Evolutionary conservation across 2,888 invertebrate species (phyloP), one percentile per base, ranked within the genome.

Genomic region (Polia nebulosa): DNA sequence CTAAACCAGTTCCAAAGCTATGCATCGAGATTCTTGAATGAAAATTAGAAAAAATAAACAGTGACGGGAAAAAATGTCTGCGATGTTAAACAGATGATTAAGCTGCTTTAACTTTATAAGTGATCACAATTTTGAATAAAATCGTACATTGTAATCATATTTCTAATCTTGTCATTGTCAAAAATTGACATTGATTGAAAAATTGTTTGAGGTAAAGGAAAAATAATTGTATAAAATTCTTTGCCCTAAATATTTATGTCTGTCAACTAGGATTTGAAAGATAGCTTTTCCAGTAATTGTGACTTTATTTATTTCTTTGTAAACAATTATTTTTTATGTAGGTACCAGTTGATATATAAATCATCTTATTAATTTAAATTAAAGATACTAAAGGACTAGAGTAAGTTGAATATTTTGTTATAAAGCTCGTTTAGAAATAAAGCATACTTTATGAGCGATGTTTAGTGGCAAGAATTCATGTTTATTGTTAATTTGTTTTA

Each of bases 1-100:
- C 73, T 74, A 69, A 78, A 84, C 82, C 60, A 34, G 82, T 82
- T 83, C n/a, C n/a, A 53, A n/a, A 60, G 66, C 51, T 67, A 71
- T 67, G 71, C 69, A 63, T 57, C 69, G 55, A 41, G 81, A 72
- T 72, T 53, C 56, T 72, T 74, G 72, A 81, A 79, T 69, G 68
- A 45, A 79, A 76, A 81, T 76, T 75, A 41, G 68, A 81, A 78
- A 76, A 78, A 77, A 78, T 71, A 73, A 70, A 74, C 65, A 44
- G 1, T 49, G 59, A 61, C 20, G n/a, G n/a, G 60, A 57, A 53
- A 63, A 59, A 44, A 65, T 22, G 15, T 27, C 11, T 27, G 9
- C 39, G 45, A 20, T 57, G 27, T 53, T 36, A 41, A 69, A 51
- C 7, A 20, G 32, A 51, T 78, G 58, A 59, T 44, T 44, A 58